A percentile compares a stretch with the other conserved stretches of the same genome.
Conservation (phyloP, 2,113 vertebrate genomes). For the Geothlypis trichas region DNA sequence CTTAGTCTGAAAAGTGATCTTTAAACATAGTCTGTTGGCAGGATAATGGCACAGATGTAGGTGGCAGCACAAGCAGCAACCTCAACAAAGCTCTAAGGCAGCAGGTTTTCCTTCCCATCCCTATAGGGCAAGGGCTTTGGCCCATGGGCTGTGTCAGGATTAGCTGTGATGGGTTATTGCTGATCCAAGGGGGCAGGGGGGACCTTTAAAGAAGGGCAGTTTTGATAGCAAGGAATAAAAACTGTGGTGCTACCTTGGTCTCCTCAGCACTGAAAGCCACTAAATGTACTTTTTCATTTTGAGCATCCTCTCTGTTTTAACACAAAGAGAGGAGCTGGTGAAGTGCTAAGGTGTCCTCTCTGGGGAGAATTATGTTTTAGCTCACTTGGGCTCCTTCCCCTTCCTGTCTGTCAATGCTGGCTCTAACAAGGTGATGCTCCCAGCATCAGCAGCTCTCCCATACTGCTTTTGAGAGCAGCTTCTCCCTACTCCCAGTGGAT, state of each 20-base stretch:
- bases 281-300: not conserved
- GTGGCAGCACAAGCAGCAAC: not conserved
- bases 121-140: not conserved
- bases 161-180: not conserved
- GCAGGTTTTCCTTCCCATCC: not conserved
- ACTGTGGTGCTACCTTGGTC: rapidly evolving
- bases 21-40: not conserved
- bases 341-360: not conserved
- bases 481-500: not conserved
- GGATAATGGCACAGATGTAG: not conserved
- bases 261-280: rapidly evolving
- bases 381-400: not conserved
- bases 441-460: not conserved
- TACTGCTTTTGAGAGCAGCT: not conserved
- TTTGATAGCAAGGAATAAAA: not conserved
- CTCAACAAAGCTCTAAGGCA: not conserved
- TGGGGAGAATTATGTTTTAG: not conserved
- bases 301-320: not conserved
- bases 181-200: not conserved
- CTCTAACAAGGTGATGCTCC: rapidly evolving
- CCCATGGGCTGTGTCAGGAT: not conserved
- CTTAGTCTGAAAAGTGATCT: not conserved
- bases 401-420: not conserved
- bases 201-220: not conserved
- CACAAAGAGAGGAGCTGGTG: not conserved